Conservation (phyloP, 1,140 invertebrate species). For the Pachypeltis micranthus region DNA sequence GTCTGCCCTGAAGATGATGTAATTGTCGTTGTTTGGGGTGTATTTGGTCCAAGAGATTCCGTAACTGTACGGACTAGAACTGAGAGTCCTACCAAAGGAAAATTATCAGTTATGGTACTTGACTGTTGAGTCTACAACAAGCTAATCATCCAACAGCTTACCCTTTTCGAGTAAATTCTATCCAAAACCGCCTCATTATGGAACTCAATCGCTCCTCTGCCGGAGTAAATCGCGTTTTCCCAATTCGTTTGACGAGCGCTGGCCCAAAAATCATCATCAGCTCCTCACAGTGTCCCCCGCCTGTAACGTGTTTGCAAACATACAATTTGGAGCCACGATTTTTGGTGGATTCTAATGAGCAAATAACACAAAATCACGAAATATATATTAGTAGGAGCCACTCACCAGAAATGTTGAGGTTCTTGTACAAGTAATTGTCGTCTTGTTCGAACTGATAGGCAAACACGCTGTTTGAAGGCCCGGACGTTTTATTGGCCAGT, state of each 20-base stretch:
- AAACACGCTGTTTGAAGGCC: conserved; percentile 29
- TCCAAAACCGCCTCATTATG: conserved; percentile 42
- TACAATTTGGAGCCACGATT: conserved; percentile 16
- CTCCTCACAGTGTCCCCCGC: conserved; percentile 48
- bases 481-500: conserved; percentile 25
- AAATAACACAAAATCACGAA: no score
- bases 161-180: conserved; percentile 50
- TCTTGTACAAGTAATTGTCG: conserved; percentile 35
- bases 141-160: conserved; percentile 27
- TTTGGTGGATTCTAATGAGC: no score
- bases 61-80: conserved; percentile 37
- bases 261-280: conserved; percentile 51
- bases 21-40: conserved; percentile 36
- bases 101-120: background rate
- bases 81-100: conserved; percentile 35
- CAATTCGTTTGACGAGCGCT: conserved; percentile 45
- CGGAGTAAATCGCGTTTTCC: conserved; percentile 40
- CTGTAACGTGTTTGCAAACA: conserved; percentile 29
- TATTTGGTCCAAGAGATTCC: conserved; percentile 46
- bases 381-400: no score
- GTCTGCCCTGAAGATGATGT: conserved; percentile 34
- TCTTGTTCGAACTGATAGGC: conserved; percentile 38
- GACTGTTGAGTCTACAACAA: background rate
- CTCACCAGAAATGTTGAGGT: conserved; percentile 36
- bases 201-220: conserved; percentile 45